These are phyloP conservation scores for Drosophila austrosaltans DNA, from an alignment of 2,888 invertebrate genomes.

Conservation along the genomic window DNA sequence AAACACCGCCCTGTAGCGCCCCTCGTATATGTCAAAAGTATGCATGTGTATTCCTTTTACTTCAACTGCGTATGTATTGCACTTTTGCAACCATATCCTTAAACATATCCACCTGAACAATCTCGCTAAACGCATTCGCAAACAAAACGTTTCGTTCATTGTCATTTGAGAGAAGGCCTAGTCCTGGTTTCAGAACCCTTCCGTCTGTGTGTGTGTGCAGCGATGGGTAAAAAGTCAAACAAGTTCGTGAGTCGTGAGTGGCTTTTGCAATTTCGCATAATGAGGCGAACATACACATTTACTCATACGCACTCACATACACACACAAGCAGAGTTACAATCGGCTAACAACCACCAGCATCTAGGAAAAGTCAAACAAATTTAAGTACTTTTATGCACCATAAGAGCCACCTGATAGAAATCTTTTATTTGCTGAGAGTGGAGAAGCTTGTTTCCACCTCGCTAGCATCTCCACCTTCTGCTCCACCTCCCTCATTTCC, in stretches of 20 bases:
- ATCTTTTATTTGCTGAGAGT: constrained; percentile 69
- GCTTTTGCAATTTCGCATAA: constrained; percentile 54
- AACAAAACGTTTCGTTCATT: constrained; percentile 52
- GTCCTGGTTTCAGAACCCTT: background rate
- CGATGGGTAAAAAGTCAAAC: constrained; percentile 50
- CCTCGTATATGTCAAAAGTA: constrained; percentile 12
- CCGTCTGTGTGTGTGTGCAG: constrained; percentile 28
- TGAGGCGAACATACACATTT: constrained; percentile 37
- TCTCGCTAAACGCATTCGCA: constrained; percentile 64
- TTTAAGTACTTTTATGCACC: constrained; percentile 77
- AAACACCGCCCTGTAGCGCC: too few relatives aligned
- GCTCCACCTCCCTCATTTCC: constrained; percentile 1
- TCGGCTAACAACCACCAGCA: constrained; percentile 40
- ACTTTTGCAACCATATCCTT: constrained; percentile 18
- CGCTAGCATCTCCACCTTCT: background rate
- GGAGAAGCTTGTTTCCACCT: constrained; percentile 13
- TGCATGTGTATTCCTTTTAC: background rate
- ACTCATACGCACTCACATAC: constrained; percentile 1
- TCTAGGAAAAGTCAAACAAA: constrained; percentile 67
- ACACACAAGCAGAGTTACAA: constrained; percentile 22
- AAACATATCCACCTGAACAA: constrained; percentile 44
- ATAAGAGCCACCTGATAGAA: constrained; percentile 77
- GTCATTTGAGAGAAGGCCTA: constrained; percentile 3
- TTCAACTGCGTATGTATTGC: background rate
- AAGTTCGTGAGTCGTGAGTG: constrained; percentile 36